Evolutionary conservation across 2,797 vertebrate genomes (phyloP).

Genomic region (Sebastes melanostomus): DNA sequence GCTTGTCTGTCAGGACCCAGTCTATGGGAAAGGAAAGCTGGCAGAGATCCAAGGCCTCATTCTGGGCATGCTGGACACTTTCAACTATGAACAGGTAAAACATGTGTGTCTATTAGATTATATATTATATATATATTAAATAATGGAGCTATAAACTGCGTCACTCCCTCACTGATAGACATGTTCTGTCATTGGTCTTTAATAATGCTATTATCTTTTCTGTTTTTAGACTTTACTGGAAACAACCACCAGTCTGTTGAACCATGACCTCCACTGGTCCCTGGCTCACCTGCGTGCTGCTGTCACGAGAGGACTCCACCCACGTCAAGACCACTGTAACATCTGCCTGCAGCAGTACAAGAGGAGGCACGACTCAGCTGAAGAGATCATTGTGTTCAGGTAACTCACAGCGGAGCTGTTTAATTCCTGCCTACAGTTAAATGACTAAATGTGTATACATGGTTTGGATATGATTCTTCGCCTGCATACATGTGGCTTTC

Average conservation of each 20-base stretch:
- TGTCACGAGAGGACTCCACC: conserved; percentile 91
- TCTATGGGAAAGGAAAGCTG: conserved; percentile 95
- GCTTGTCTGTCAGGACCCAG: conserved; percentile 86
- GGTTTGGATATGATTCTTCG: too few species aligned
- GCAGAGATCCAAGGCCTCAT: conserved; percentile 96
- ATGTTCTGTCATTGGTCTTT: not conserved
- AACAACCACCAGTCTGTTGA: conserved; percentile 94
- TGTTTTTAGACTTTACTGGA: conserved; percentile 90
- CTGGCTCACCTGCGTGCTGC: conserved; percentile 91
- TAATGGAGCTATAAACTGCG: not conserved
- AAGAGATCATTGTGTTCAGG: conserved; percentile 97
- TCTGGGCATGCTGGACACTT: conserved; percentile 96
- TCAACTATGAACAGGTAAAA: conserved; percentile 93
- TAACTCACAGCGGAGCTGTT: conserved; percentile 46
- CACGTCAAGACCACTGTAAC: conserved; percentile 94
- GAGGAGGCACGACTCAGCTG: conserved; percentile 87
- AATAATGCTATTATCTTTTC: not conserved
- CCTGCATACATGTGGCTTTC: too few species aligned
- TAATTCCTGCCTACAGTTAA: too few species aligned
- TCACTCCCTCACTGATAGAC: not conserved
- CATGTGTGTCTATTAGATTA: not conserved
- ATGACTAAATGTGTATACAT: too few species aligned
- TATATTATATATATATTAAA: too few species aligned
- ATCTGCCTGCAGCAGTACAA: conserved; percentile 97
- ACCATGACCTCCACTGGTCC: conserved; percentile 98